Conservation (phyloP, 2,797 vertebrate species). For the Lates japonicus region DNA sequence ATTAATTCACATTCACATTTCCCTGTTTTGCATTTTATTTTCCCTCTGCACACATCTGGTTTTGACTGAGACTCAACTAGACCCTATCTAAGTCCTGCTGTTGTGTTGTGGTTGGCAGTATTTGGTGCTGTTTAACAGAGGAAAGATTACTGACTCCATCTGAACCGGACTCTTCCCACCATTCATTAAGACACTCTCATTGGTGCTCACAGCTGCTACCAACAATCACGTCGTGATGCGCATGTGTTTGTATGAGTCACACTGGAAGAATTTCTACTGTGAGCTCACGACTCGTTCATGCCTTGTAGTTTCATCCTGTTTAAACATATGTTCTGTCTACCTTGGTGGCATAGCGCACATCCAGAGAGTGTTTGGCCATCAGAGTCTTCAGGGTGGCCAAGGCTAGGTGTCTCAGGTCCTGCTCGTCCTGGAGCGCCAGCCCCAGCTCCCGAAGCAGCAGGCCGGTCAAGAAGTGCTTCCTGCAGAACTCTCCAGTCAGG, state of each 20-base stretch:
- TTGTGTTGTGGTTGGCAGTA: slow-evolving; percentile 56
- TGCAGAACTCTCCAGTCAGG: slow-evolving; percentile 97
- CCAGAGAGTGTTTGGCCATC: slow-evolving; percentile 98
- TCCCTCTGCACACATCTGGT: slow-evolving; percentile 33
- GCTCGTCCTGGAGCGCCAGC: slow-evolving; percentile 96
- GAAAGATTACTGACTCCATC: slow-evolving; percentile 53
- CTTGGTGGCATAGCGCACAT: slow-evolving; percentile 93
- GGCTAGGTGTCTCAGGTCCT: slow-evolving; percentile 95
- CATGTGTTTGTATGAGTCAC: slow-evolving; percentile 56
- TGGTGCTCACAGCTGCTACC: slow-evolving; percentile 58
- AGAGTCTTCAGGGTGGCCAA: slow-evolving; percentile 96
- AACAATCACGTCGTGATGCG: slow-evolving; percentile 48
- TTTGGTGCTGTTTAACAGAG: slow-evolving; percentile 41
- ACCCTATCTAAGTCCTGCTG: slow-evolving; percentile 10
- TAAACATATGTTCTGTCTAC: slow-evolving; percentile 78
- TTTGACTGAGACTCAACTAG: slow-evolving; percentile 15
- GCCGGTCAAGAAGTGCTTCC: slow-evolving; percentile 97
- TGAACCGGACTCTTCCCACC: slow-evolving; percentile 60
- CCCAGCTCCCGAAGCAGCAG: slow-evolving; percentile 95
- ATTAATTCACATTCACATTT: slow-evolving; percentile 5
- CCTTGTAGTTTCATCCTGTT: slow-evolving; percentile 29
- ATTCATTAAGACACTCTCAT: slow-evolving; percentile 46
- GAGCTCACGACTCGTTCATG: slow-evolving; percentile 47
- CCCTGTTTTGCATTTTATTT: slow-evolving; percentile 5
- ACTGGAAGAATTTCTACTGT: slow-evolving; percentile 44